Conservation (phyloP, 2,113 vertebrate species). For the Apistogramma diplotaenia region DNA sequence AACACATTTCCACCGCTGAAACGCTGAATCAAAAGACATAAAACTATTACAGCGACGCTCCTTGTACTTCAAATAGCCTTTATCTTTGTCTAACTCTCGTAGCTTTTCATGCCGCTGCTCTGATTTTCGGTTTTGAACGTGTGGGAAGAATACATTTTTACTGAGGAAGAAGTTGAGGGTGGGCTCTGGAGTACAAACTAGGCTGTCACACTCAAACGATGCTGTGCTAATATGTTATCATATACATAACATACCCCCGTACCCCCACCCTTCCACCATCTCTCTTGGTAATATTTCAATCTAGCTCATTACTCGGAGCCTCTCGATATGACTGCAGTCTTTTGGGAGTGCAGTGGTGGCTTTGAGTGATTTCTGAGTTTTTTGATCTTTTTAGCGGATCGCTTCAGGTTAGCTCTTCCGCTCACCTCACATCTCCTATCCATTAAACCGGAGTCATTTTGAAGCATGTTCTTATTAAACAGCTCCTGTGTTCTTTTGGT, state of each 20-base stretch:
- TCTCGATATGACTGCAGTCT: conserved; percentile 48
- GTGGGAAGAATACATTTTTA: conserved; percentile 13
- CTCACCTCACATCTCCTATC: conserved; percentile 66
- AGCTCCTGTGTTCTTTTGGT: conserved; percentile 69
- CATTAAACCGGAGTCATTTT: conserved; percentile 64
- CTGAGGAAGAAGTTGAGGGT: conserved; percentile 24
- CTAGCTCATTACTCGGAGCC: conserved; percentile 52
- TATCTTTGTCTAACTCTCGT: conserved; percentile 20
- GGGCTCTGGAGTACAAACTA: conserved; percentile 45
- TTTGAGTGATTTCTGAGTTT: conserved; percentile 59
- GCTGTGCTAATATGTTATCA: conserved; percentile 58
- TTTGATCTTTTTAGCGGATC: conserved; percentile 65
- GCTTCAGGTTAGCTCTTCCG: conserved; percentile 61
- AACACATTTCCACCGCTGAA: conserved; percentile 44
- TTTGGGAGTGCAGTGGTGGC: conserved; percentile 53
- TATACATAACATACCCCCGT: conserved; percentile 21
- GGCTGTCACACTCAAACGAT: conserved; percentile 48
- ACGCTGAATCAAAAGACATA: conserved; percentile 50
- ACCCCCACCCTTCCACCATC: neutral
- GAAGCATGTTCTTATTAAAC: conserved; percentile 70
- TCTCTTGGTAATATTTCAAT: conserved; percentile 46
- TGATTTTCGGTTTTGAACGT: conserved; percentile 1
- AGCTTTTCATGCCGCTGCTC: conserved; percentile 7
- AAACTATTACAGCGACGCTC: conserved; percentile 48
- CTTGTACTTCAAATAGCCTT: conserved; percentile 45